phyloP scores from a whole-genome alignment of 1,140 invertebrate species.

The Anadara kagoshimensis region DNA sequence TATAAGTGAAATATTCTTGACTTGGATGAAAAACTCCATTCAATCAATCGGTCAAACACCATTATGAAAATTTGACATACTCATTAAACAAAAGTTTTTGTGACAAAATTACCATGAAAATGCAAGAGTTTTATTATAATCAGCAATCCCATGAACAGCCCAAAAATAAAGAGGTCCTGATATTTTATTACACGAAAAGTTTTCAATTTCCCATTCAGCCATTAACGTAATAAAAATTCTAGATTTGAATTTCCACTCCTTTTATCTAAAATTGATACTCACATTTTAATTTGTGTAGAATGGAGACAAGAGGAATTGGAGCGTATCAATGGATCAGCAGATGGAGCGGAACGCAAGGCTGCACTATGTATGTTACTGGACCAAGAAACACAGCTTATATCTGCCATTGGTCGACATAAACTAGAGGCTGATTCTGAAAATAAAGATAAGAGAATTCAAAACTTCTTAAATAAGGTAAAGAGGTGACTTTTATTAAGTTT shows the following conservation, averaged over 20 bases:
- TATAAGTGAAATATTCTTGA: too few relatives aligned
- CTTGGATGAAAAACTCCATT: too few relatives aligned
- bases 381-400: conserved; percentile 73
- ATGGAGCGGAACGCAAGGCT: conserved; percentile 72
- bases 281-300: conserved; percentile 56
- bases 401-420: conserved; percentile 73
- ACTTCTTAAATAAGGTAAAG: conserved; percentile 70
- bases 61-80: too few relatives aligned
- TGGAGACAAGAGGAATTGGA: conserved; percentile 72
- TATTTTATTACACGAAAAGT: background rate
- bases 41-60: too few relatives aligned
- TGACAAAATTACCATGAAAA: too few relatives aligned
- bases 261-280: background rate
- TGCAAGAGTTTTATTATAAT: too few relatives aligned
- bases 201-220: background rate
- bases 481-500: too few relatives aligned
- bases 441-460: conserved; percentile 67
- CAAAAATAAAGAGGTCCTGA: too few relatives aligned
- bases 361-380: conserved; percentile 73
- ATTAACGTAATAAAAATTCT: too few relatives aligned
- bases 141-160: too few relatives aligned
- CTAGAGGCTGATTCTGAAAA: conserved; percentile 69
- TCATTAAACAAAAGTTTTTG: too few relatives aligned
- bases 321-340: conserved; percentile 66
- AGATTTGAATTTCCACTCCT: too few relatives aligned